Conservation (phyloP, 1,140 invertebrate species). For the Temnothorax longispinosus region DNA sequence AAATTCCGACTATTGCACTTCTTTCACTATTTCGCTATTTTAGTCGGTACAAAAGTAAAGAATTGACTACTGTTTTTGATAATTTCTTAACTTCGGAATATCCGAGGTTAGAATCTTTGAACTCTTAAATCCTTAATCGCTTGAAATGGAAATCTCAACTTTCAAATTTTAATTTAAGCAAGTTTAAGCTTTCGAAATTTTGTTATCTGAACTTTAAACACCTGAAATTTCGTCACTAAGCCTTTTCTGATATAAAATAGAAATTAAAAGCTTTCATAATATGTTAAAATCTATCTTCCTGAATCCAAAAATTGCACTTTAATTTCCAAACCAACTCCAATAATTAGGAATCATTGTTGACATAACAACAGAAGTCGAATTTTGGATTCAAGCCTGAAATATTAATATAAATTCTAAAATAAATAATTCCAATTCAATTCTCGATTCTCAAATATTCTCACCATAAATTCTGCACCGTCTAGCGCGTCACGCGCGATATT, state of each 20-base stretch:
- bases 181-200: not conserved
- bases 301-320: not conserved
- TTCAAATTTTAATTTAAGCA: not conserved
- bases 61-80: not conserved
- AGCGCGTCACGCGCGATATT: not conserved
- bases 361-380: not conserved
- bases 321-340: not conserved
- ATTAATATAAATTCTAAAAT: not conserved
- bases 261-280: not conserved
- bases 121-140: not conserved
- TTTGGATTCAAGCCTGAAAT: not conserved
- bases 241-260: not conserved
- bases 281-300: not conserved
- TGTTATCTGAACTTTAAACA: not conserved
- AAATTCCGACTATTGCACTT: not conserved
- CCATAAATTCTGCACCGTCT: not conserved
- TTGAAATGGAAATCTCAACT: not conserved
- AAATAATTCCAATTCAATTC: constrained; percentile 6
- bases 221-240: not conserved
- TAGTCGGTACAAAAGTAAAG: constrained; percentile 18
- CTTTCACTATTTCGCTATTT: constrained; percentile 11
- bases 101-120: not conserved
- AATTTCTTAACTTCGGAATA: not conserved
- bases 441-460: not conserved
- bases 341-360: not conserved